Percentiles rank a stretch among this genome's conserved stretches.
phyloP scores from a whole-genome alignment of 2,888 invertebrate species.

The Drosophila niveifrons region DNA sequence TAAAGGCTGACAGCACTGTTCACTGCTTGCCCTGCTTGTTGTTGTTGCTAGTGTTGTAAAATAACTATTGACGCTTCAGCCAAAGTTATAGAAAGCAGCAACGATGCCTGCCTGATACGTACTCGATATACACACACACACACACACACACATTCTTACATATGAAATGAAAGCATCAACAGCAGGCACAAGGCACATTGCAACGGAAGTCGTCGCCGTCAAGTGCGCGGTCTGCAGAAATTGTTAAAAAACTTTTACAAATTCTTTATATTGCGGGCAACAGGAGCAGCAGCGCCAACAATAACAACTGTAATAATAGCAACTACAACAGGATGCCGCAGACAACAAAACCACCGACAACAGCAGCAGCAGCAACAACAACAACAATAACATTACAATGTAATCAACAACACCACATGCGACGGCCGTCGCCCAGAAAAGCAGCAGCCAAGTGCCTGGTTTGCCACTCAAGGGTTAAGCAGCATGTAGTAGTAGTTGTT shows the following conservation, averaged over 20 bases:
- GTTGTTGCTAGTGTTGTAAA: slow-evolving; percentile 46
- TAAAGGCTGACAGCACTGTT: neutral
- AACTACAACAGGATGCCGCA: slow-evolving; percentile 76
- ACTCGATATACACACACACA: slow-evolving; percentile 1
- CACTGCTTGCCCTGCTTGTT: slow-evolving; percentile 3
- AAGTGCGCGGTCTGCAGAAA: slow-evolving; percentile 74
- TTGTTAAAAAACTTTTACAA: slow-evolving; percentile 76
- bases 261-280: slow-evolving; percentile 71
- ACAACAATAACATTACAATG: slow-evolving; percentile 61
- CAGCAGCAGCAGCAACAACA: slow-evolving; percentile 35
- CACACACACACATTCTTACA: slow-evolving; percentile 11
- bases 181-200: slow-evolving; percentile 75
- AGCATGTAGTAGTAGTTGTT: slow-evolving; percentile 28
- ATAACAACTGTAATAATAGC: slow-evolving; percentile 72
- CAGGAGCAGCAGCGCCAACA: slow-evolving; percentile 49
- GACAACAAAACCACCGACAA: slow-evolving; percentile 68
- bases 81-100: slow-evolving; percentile 61
- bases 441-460: slow-evolving; percentile 65
- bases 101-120: slow-evolving; percentile 6
- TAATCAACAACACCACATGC: slow-evolving; percentile 79
- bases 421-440: slow-evolving; percentile 49
- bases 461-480: slow-evolving; percentile 72
- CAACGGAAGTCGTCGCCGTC: slow-evolving; percentile 76
- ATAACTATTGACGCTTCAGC: slow-evolving; percentile 76
- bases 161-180: slow-evolving; percentile 76